Conservation (phyloP, 2,113 vertebrate genomes). For the Triplophysa dalaica region DNA sequence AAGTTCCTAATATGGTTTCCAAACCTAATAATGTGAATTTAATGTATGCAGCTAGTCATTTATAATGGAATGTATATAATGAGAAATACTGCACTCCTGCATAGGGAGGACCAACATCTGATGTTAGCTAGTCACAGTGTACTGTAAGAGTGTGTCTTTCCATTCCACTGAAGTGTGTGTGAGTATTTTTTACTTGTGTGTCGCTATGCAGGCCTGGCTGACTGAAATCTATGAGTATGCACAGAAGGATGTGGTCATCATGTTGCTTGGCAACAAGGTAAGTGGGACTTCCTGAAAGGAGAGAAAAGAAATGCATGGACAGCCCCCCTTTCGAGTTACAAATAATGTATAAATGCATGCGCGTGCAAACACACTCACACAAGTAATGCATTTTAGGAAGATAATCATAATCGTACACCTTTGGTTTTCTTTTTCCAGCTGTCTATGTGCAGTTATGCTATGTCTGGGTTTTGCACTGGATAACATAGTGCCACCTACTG, state of each 20-base stretch:
- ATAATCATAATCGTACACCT: background rate
- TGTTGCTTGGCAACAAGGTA: slow-evolving; percentile 98
- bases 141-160: too few relatives aligned
- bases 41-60: too few relatives aligned
- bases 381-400: background rate
- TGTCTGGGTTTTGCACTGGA: background rate
- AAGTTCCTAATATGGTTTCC: too few relatives aligned
- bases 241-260: slow-evolving; percentile 96
- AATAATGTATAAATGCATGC: background rate
- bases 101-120: too few relatives aligned
- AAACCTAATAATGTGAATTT: too few relatives aligned
- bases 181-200: slow-evolving; percentile 35
- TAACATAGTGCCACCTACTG: slow-evolving; percentile 16
- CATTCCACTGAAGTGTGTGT: too few relatives aligned
- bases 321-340: background rate
- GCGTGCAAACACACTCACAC: background rate
- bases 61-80: too few relatives aligned
- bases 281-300: slow-evolving; percentile 69
- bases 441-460: background rate
- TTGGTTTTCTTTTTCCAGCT: background rate
- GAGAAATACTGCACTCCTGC: too few relatives aligned
- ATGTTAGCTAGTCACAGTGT: too few relatives aligned
- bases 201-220: slow-evolving; percentile 75
- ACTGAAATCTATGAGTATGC: slow-evolving; percentile 94
- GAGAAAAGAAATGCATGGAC: slow-evolving; percentile 58